Conservation (phyloP, 2,888 invertebrate species). For the Ophion slaviceki region DNA sequence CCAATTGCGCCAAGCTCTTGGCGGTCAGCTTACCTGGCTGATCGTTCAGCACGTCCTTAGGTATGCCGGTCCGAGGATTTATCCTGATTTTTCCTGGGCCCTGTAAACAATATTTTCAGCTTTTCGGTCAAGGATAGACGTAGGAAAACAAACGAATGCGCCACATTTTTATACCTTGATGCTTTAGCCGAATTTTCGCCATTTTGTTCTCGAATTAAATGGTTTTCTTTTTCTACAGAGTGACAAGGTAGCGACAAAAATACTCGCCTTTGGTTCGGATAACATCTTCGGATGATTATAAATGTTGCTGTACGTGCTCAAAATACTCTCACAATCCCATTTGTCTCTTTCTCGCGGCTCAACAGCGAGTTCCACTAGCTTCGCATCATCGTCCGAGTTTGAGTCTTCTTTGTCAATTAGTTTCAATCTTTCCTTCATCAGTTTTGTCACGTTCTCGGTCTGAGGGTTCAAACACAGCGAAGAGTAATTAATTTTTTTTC, state of each 20-base stretch:
- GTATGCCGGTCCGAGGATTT: slow-evolving; percentile 90
- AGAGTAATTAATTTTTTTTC: not conserved
- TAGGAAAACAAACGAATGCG: not conserved
- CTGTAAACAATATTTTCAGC: slow-evolving; percentile 75
- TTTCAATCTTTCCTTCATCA: slow-evolving; percentile 79
- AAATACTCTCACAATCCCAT: slow-evolving; percentile 96
- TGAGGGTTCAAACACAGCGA: slow-evolving; percentile 58
- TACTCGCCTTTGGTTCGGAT: slow-evolving; percentile 87
- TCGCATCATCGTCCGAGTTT: slow-evolving; percentile 84
- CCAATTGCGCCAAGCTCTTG: slow-evolving; percentile 88
- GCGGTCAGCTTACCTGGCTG: slow-evolving; percentile 87
- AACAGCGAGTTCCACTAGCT: slow-evolving; percentile 86
- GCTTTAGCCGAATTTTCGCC: too few relatives aligned
- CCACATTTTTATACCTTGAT: not conserved
- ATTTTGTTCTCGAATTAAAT: too few relatives aligned
- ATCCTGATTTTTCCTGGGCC: slow-evolving; percentile 88
- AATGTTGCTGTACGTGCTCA: slow-evolving; percentile 95
- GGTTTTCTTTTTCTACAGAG: too few relatives aligned
- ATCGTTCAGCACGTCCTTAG: slow-evolving; percentile 87
- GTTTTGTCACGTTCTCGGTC: slow-evolving; percentile 76
- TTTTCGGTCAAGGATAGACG: not conserved
- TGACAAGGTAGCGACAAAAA: not conserved
- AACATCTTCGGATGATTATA: slow-evolving; percentile 97
- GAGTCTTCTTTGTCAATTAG: slow-evolving; percentile 72
- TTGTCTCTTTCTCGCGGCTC: slow-evolving; percentile 87